Evolutionary conservation across 1,140 invertebrate genomes (phyloP), one percentile per base, ranked within the genome.

Genomic region (Papilio polyxenes): DNA sequence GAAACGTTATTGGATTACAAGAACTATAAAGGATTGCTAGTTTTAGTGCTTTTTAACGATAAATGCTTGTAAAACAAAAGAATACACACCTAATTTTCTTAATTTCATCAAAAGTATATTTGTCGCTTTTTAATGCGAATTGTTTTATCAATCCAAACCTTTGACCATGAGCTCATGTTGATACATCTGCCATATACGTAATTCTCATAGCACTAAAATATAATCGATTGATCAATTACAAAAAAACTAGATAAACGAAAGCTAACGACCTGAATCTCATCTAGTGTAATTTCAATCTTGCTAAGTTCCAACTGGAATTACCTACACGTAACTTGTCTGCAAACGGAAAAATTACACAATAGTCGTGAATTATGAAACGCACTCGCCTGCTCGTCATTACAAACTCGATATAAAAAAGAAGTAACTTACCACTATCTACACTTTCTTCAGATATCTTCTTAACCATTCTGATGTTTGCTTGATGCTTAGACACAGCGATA

Each of bases 391-490:
- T 59, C 56, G 56, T 20, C 15, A 31, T 49, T 31, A 78, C 53
- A 56, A 78, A 78, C 7, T 78, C 23, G 2, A 72, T 40, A 80
- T 44, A 31, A 65, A 69, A 51, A 83, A 48, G 82, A 86, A 83
- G 53, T 53, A 59, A 91, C 94, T 94, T 88, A 95, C 93, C 94
- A 87, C 93, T 94, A 87, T 94, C 93, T 89, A 93, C 92, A 91
- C 92, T 93, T 89, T 95, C 94, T 93, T 95, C 94, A 83, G 94
- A 95, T 85, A 95, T 94, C 91, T 95, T 95, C 91, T 95, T 95
- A 87, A 95, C 94, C 94, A 95, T 95, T 87, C 86, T 94, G 88
- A 90, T 89, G 86, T 85, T 92, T 91, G 86, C 87, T 86, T 91
- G 92, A 92, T 92, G 88, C 87, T 87, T 91, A 91, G 85, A 89